Conservation (phyloP, 2,888 invertebrate genomes). For the Scaptodrosophila latifasciaeformis region DNA sequence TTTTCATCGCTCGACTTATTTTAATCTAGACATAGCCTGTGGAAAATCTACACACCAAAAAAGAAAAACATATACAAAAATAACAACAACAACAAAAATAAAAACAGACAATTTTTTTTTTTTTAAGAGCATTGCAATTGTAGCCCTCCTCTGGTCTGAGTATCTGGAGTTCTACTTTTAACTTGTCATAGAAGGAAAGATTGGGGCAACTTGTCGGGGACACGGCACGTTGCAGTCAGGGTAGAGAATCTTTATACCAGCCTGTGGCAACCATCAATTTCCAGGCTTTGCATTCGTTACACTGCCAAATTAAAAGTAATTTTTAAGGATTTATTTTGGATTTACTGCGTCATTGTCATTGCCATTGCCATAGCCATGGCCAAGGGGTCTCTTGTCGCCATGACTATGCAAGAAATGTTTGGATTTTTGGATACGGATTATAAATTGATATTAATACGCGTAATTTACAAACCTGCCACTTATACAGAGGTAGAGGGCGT, state of each 20-base stretch:
- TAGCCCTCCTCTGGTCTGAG: no score
- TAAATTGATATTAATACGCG: slow-evolving; percentile 59
- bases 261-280: slow-evolving; percentile 35
- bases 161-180: no score
- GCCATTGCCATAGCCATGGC: slow-evolving; percentile 5
- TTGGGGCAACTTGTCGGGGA: no score
- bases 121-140: no score
- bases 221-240: no score
- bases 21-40: slow-evolving; percentile 44
- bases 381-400: neutral
- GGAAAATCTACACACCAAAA: neutral
- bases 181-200: no score
- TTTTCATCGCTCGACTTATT: slow-evolving; percentile 61
- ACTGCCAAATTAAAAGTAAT: slow-evolving; percentile 57
- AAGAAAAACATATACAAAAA: no score
- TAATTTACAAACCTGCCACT: slow-evolving; percentile 54
- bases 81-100: no score
- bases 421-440: slow-evolving; percentile 50
- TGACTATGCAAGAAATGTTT: slow-evolving; percentile 18
- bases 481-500: slow-evolving; percentile 23
- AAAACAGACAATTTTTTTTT: no score
- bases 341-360: slow-evolving; percentile 49
- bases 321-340: slow-evolving; percentile 60
- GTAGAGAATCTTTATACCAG: no score
- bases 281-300: slow-evolving; percentile 44